These are phyloP conservation scores for Hepsetus odoe DNA, from an alignment of 2,113 vertebrate genomes.

Conservation along the genomic window DNA sequence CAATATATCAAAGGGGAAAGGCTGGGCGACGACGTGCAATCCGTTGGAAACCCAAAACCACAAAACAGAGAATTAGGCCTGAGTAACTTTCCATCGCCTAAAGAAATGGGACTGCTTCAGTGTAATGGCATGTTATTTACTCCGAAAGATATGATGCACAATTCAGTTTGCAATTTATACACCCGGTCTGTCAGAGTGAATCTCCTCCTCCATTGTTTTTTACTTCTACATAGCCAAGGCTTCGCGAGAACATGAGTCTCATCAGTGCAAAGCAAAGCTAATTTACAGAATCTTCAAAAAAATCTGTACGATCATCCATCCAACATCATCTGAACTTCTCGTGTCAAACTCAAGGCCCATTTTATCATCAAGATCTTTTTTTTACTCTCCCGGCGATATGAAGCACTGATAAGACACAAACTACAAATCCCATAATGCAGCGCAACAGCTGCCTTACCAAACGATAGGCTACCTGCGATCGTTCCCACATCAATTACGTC, in stretches of 20 bases:
- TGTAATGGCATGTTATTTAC: background rate
- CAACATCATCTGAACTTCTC: too few species aligned
- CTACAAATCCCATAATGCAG: too few species aligned
- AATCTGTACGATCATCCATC: background rate
- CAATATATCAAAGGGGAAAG: slow-evolving; percentile 52
- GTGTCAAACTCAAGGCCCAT: too few species aligned
- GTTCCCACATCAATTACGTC: too few species aligned
- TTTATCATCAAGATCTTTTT: too few species aligned
- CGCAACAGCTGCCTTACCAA: too few species aligned
- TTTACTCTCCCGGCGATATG: too few species aligned
- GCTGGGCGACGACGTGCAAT: background rate
- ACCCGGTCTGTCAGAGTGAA: background rate
- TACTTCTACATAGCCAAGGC: background rate
- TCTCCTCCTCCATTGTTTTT: background rate
- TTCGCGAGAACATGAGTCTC: background rate
- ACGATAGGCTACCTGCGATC: too few species aligned
- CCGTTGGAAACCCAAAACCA: background rate
- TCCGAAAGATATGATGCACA: background rate
- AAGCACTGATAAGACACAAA: too few species aligned
- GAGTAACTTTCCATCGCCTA: background rate
- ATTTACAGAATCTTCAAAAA: background rate
- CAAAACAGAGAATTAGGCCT: background rate
- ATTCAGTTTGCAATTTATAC: background rate
- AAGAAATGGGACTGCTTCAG: background rate
- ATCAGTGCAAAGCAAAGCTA: background rate